Percentiles rank a stretch among this genome's conserved stretches.
Evolutionary conservation across 2,113 vertebrate species (phyloP).

Genomic region (Salvelinus fontinalis): DNA sequence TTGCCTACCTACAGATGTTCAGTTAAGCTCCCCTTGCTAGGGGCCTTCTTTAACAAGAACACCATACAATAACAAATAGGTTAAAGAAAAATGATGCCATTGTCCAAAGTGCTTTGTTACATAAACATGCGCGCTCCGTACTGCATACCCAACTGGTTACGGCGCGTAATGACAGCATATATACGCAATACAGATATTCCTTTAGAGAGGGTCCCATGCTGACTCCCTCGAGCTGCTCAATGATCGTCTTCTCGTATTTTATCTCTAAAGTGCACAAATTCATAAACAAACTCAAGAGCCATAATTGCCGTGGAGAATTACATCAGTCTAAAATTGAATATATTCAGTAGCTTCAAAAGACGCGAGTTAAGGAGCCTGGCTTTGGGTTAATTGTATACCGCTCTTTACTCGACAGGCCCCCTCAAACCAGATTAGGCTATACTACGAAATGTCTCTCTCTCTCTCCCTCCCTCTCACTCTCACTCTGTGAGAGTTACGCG

Average conservation of each 20-base stretch:
- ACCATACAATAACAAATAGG: neutral
- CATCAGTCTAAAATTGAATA: neutral
- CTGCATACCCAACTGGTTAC: neutral
- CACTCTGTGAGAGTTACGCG: neutral
- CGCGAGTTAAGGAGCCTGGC: conserved; percentile 6
- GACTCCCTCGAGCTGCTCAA: conserved; percentile 8
- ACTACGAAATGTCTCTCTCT: neutral
- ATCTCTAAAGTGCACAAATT: conserved; percentile 32
- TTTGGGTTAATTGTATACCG: conserved; percentile 19
- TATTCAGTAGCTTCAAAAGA: conserved; percentile 18
- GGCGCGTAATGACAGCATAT: neutral
- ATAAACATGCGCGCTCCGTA: neutral
- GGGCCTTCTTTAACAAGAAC: no score
- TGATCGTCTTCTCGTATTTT: conserved; percentile 29
- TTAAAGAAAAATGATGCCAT: neutral
- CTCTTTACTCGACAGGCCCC: neutral
- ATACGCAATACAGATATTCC: conserved; percentile 12
- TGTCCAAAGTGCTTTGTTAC: neutral
- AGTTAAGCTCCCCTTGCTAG: no score
- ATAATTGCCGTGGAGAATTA: conserved; percentile 32
- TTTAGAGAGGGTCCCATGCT: conserved; percentile 3
- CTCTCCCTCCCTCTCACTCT: no score
- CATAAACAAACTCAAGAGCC: conserved; percentile 38
- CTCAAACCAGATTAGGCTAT: neutral
- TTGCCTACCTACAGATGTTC: neutral